Evolutionary conservation across 2,888 invertebrate species (phyloP).

Genomic region (Eutolmus rufibarbis): DNA sequence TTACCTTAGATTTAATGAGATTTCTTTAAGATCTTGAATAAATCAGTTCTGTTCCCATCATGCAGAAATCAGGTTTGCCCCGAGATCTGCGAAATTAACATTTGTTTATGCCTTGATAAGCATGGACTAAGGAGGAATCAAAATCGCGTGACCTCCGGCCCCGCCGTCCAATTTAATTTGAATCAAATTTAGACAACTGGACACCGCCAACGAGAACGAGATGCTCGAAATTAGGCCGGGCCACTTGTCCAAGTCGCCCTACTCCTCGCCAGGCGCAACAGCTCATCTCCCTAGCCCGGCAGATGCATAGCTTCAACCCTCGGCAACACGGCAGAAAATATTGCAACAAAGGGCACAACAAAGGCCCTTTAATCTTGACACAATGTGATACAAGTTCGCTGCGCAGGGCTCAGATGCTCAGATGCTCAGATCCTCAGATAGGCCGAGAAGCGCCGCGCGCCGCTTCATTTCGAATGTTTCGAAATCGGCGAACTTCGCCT

Average conservation of each 20-base stretch:
- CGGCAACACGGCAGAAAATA: background rate
- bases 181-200: background rate
- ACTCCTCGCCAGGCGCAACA: background rate
- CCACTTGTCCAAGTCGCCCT: background rate
- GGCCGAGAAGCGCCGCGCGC: background rate
- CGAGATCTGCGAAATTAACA: background rate
- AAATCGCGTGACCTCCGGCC: background rate
- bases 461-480: background rate
- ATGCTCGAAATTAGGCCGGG: background rate
- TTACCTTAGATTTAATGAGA: background rate
- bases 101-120: background rate
- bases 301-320: background rate
- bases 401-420: background rate
- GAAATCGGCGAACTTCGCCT: background rate
- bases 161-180: slow-evolving; percentile 8
- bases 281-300: background rate
- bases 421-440: background rate
- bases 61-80: background rate
- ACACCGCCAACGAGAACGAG: background rate
- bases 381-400: slow-evolving; percentile 18
- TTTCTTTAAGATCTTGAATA: background rate
- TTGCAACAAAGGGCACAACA: slow-evolving; percentile 1
- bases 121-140: background rate
- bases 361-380: slow-evolving; percentile 20
- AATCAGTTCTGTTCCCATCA: background rate